Percentiles rank a stretch among this genome's conserved stretches.
Conservation (phyloP, 2,797 vertebrate genomes). For the Kryptopterus vitreolus region DNA sequence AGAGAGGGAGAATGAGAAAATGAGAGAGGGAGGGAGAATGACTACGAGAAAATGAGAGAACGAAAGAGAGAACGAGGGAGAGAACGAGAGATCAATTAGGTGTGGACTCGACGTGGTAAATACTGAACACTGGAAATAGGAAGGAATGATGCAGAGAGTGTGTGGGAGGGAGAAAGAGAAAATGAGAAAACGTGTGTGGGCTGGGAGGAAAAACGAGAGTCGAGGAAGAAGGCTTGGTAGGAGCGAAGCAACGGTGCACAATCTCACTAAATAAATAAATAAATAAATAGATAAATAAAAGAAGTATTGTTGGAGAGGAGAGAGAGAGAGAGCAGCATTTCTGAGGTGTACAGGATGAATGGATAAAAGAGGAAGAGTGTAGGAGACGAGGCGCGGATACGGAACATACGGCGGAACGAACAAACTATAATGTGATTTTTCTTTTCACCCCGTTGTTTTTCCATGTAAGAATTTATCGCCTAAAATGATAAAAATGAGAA, state of each 20-base stretch:
- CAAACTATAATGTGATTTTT: not conserved
- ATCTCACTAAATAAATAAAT: no score
- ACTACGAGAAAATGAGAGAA: no score
- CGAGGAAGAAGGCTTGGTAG: conserved; percentile 22
- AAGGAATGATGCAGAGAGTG: conserved; percentile 35
- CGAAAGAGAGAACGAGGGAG: not conserved
- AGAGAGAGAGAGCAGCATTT: conserved; percentile 23
- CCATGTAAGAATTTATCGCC: not conserved
- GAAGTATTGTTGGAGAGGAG: not conserved
- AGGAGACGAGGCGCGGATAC: not conserved
- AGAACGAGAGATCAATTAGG: conserved; percentile 29
- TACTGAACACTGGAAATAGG: conserved; percentile 16
- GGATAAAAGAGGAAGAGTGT: conserved; percentile 34
- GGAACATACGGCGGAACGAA: not conserved
- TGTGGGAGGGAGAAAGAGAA: conserved; percentile 39
- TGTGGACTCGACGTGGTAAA: conserved; percentile 6
- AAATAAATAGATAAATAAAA: not conserved
- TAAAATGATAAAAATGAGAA: conserved; percentile 4
- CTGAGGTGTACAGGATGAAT: conserved; percentile 13
- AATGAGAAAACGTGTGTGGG: conserved; percentile 34
- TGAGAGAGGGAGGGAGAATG: conserved; percentile 5
- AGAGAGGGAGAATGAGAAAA: conserved; percentile 6
- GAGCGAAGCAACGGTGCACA: conserved; percentile 14
- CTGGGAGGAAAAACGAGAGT: conserved; percentile 15
- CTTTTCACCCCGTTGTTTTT: no score